Evolutionary conservation across 2,797 vertebrate species (phyloP).

Genomic region (Geotria australis): DNA sequence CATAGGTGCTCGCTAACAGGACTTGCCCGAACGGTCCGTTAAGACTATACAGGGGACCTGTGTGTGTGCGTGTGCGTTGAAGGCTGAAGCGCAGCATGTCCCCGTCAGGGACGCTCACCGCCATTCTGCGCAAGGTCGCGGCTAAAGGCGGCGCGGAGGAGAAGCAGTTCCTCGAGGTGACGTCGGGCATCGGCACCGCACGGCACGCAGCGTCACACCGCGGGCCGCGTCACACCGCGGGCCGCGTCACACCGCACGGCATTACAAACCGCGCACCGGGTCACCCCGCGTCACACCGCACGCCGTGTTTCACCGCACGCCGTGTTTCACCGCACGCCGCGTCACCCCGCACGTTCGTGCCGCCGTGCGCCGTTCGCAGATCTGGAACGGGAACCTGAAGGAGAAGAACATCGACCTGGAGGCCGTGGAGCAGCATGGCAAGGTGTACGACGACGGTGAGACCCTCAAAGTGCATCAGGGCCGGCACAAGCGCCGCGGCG

Average conservation of each 20-base stretch:
- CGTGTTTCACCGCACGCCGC: too few relatives aligned
- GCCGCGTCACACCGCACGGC: too few relatives aligned
- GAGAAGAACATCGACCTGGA: slow-evolving; percentile 62
- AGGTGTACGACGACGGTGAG: slow-evolving; percentile 61
- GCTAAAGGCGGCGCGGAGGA: slow-evolving; percentile 30
- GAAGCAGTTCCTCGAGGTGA: slow-evolving; percentile 73
- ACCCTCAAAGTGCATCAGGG: background rate
- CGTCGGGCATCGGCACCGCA: slow-evolving; percentile 1
- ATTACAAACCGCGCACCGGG: too few relatives aligned
- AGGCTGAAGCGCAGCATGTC: slow-evolving; percentile 62
- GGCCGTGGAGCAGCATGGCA: slow-evolving; percentile 56
- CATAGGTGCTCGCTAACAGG: too few relatives aligned
- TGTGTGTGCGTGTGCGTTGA: background rate
- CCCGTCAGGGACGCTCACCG: slow-evolving; percentile 58
- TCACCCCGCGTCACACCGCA: too few relatives aligned
- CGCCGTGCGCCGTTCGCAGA: slow-evolving; percentile 10
- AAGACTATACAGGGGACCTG: too few relatives aligned
- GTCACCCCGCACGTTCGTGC: background rate
- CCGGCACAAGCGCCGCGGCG: background rate
- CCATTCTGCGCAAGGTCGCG: slow-evolving; percentile 37
- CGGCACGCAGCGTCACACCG: too few relatives aligned
- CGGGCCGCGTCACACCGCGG: too few relatives aligned
- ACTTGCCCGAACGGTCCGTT: too few relatives aligned
- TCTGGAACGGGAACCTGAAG: slow-evolving; percentile 80
- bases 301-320: too few relatives aligned